Evolutionary conservation across 2,113 vertebrate species (phyloP).

Genomic region (Phyllostomus discolor): DNA sequence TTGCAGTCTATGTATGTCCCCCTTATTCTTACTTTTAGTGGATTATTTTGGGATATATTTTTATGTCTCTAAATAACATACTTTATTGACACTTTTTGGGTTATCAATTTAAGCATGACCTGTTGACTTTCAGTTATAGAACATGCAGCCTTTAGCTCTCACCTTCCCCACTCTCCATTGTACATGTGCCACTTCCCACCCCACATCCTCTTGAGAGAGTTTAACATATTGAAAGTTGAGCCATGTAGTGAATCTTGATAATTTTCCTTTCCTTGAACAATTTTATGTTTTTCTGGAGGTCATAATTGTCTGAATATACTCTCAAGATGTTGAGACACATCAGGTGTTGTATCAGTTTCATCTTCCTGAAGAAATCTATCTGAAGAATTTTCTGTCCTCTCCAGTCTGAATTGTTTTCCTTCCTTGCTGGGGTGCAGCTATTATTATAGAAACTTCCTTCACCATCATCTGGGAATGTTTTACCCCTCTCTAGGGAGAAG

Average conservation of each 20-base stretch:
- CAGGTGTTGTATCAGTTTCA: neutral
- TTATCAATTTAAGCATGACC: neutral
- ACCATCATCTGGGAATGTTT: neutral
- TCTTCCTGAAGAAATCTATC: neutral
- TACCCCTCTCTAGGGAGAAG: neutral
- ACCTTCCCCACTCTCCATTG: neutral
- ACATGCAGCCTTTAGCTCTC: neutral
- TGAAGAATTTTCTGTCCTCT: neutral
- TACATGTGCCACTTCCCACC: neutral
- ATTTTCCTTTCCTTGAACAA: neutral
- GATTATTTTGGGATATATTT: neutral
- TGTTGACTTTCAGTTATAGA: neutral
- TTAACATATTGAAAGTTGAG: neutral
- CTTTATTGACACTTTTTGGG: neutral
- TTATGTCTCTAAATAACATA: neutral
- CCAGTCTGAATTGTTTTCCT: neutral
- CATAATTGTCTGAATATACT: neutral
- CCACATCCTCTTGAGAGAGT: neutral
- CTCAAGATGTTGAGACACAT: neutral
- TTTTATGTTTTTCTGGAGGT: neutral
- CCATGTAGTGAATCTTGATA: neutral
- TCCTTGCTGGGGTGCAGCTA: neutral
- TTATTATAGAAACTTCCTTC: neutral
- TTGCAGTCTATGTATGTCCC: neutral
- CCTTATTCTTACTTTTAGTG: neutral